A percentile compares a stretch with the other conserved stretches of the same genome.
Evolutionary conservation across 2,797 vertebrate species (phyloP).

Genomic region (Podarcis lilfordi): DNA sequence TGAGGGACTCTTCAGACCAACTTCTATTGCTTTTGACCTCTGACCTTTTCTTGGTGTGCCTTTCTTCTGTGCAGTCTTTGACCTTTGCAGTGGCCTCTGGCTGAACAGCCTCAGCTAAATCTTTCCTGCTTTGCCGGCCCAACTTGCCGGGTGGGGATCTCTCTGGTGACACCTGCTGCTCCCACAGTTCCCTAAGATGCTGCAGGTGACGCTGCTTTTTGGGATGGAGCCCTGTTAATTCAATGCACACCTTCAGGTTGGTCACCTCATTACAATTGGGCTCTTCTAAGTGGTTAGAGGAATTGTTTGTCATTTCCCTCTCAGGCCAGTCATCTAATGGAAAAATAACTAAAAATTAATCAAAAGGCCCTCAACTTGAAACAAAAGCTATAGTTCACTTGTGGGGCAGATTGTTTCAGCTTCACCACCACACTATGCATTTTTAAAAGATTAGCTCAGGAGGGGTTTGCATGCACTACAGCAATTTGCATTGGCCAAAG

Average conservation of each 20-base stretch:
- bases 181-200: slow-evolving; percentile 88
- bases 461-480: slow-evolving; percentile 75
- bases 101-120: slow-evolving; percentile 81
- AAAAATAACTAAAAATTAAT: slow-evolving; percentile 88
- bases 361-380: slow-evolving; percentile 81
- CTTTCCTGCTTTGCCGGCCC: slow-evolving; percentile 85
- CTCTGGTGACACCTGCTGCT: slow-evolving; percentile 85
- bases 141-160: slow-evolving; percentile 81
- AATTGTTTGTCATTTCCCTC: slow-evolving; percentile 84
- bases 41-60: slow-evolving; percentile 83
- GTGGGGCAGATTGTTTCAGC: slow-evolving; percentile 73
- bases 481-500: slow-evolving; percentile 70
- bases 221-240: slow-evolving; percentile 96
- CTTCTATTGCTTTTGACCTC: slow-evolving; percentile 90
- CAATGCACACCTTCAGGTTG: slow-evolving; percentile 98
- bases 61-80: slow-evolving; percentile 87
- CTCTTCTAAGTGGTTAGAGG: slow-evolving; percentile 85
- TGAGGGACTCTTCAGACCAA: slow-evolving; percentile 89
- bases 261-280: slow-evolving; percentile 89
- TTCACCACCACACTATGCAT: slow-evolving; percentile 72
- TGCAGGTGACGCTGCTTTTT: slow-evolving; percentile 90
- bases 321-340: slow-evolving; percentile 88
- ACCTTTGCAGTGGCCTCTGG: slow-evolving; percentile 82
- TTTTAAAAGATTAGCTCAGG: slow-evolving; percentile 67
- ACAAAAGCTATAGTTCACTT: slow-evolving; percentile 82